Percentiles rank a stretch among this genome's conserved stretches.
Conservation (phyloP, 2,888 invertebrate species). For the Trichogramma dendrolimi region DNA sequence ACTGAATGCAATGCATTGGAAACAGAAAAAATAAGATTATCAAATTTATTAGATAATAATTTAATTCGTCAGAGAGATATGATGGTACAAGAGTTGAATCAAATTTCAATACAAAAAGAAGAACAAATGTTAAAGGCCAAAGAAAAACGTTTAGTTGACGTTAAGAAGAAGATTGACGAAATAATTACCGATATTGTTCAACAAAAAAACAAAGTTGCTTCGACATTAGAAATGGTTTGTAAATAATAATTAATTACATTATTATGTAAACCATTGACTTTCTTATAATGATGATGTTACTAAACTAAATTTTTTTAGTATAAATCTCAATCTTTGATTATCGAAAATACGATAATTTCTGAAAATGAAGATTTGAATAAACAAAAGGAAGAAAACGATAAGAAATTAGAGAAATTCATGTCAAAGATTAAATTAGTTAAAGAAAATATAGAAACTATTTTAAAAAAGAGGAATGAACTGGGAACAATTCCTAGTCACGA, state of each 20-base stretch:
- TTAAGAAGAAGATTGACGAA: constrained; percentile 75
- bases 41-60: constrained; percentile 93
- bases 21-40: constrained; percentile 93
- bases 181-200: constrained; percentile 75
- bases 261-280: too few relatives aligned
- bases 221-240: constrained; percentile 58
- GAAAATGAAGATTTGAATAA: constrained; percentile 74
- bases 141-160: constrained; percentile 67
- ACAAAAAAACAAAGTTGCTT: constrained; percentile 74
- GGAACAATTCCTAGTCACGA: constrained; percentile 92
- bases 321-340: constrained; percentile 7
- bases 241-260: constrained; percentile 27
- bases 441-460: constrained; percentile 92
- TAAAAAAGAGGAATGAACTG: constrained; percentile 88
- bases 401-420: constrained; percentile 91
- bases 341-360: constrained; percentile 71
- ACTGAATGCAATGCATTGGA: constrained; percentile 91
- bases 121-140: constrained; percentile 79
- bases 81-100: constrained; percentile 83
- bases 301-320: background rate
- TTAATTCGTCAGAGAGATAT: constrained; percentile 87
- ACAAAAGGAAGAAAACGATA: constrained; percentile 90
- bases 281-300: too few relatives aligned
- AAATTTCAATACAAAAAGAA: constrained; percentile 92
- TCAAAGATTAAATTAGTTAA: constrained; percentile 87